A percentile compares a stretch with the other conserved stretches of the same genome.
Conservation (phyloP, 2,113 vertebrate species). For the Gopherus evgoodei region DNA sequence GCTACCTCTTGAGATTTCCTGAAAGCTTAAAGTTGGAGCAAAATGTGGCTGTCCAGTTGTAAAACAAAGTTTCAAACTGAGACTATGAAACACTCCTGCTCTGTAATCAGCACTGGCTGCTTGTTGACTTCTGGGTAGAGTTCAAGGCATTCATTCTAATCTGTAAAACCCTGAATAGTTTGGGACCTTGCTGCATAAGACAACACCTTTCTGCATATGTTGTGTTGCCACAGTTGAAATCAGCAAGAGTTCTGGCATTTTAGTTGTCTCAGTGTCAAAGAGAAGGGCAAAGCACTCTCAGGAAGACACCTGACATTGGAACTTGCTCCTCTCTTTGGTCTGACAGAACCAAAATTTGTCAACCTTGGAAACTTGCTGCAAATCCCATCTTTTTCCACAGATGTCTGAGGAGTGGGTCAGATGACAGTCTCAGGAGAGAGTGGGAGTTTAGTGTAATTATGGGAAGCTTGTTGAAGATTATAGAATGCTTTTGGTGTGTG, state of each 20-base stretch:
- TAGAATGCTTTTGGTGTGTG: background rate
- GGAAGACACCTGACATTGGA: conserved; percentile 48
- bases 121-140: background rate
- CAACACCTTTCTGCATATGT: background rate
- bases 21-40: background rate
- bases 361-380: background rate
- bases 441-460: background rate
- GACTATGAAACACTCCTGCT: background rate
- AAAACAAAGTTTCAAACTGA: background rate
- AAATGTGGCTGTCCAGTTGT: background rate
- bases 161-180: background rate
- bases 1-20: background rate
- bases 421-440: background rate
- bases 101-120: background rate
- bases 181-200: background rate
- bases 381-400: background rate
- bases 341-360: background rate
- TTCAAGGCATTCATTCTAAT: background rate
- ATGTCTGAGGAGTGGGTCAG: background rate
- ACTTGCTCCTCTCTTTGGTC: conserved; percentile 20
- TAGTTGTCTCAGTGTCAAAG: background rate
- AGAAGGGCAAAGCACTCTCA: conserved; percentile 6
- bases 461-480: background rate
- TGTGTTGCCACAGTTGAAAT: background rate
- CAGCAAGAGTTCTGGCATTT: background rate